Conservation (phyloP, 2,797 vertebrate genomes). For the Pogoniulus pusillus region DNA sequence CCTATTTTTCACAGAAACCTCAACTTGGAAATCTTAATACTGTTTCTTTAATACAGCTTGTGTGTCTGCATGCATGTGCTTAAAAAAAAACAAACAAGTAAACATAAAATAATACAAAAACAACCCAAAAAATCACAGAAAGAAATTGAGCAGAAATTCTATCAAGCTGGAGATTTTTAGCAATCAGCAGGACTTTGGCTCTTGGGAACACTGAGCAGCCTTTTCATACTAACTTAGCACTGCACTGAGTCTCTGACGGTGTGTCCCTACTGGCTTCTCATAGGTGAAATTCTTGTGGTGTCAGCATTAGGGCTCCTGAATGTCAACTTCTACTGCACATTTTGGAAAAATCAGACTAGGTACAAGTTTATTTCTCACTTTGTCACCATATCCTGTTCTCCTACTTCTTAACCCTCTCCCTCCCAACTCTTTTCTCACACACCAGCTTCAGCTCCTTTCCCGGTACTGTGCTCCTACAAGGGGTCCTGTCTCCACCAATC, state of each 20-base stretch:
- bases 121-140: background rate
- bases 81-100: background rate
- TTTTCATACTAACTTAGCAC: background rate
- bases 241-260: background rate
- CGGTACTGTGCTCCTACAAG: background rate
- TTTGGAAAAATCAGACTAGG: background rate
- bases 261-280: no score
- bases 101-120: accelerated
- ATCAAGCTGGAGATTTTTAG: background rate
- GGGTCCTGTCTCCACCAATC: background rate
- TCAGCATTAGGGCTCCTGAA: background rate
- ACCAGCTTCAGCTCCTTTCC: background rate
- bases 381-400: no score
- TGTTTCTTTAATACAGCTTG: background rate
- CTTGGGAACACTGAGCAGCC: background rate
- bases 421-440: background rate
- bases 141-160: background rate
- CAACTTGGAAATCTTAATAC: background rate
- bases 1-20: background rate
- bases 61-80: accelerated
- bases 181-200: background rate
- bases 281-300: background rate
- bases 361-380: background rate
- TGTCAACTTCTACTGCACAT: background rate
- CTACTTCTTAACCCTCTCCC: background rate